Conservation (phyloP, 2,113 vertebrate genomes). For the Mesoclemmys tuberculata region DNA sequence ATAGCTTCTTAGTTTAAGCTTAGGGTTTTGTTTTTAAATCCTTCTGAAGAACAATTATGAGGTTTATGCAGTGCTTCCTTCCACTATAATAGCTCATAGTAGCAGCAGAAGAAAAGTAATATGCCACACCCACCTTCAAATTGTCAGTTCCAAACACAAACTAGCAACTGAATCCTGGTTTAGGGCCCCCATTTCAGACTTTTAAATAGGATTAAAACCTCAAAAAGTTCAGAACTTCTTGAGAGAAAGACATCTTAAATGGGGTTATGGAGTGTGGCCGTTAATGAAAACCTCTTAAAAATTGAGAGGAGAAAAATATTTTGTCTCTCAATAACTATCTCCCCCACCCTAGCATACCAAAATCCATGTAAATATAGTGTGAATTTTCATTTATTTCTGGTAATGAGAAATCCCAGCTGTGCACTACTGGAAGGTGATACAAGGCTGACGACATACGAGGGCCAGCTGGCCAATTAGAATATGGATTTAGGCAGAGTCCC, state of each 20-base stretch:
- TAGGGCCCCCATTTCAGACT: not conserved
- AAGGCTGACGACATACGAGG: not conserved
- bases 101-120: not conserved
- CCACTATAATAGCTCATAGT: not conserved
- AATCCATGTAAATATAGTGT: too few species aligned
- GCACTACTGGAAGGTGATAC: accelerated
- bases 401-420: not conserved
- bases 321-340: not conserved
- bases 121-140: too few species aligned
- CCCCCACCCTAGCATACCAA: too few species aligned
- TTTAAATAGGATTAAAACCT: not conserved
- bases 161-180: not conserved
- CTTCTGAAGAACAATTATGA: too few species aligned
- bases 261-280: not conserved
- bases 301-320: not conserved
- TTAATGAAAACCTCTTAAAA: not conserved
- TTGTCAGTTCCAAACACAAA: too few species aligned
- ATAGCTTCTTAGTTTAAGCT: not conserved
- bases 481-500: not conserved
- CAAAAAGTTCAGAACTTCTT: not conserved
- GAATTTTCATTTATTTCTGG: too few species aligned
- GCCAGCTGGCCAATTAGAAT: not conserved
- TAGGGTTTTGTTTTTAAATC: not conserved
- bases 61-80: too few species aligned
- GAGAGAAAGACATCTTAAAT: not conserved